Evolutionary conservation across 2,113 vertebrate species (phyloP), one percentile per base, ranked within the genome.

Genomic region (Cheilinus undulatus): DNA sequence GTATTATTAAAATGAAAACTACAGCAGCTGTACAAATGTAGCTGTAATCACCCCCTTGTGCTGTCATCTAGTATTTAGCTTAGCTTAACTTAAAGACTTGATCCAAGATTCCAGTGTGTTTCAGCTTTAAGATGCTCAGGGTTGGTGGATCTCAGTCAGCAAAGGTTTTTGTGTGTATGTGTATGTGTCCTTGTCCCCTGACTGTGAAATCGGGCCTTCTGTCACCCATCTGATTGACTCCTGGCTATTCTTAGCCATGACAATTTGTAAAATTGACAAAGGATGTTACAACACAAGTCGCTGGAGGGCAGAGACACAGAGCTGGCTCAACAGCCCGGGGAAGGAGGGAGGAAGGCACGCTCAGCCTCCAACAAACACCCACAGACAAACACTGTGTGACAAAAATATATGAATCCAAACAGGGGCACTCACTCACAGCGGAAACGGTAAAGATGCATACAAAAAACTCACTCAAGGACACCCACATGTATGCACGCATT

Each of bases 241-340:
- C 28, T 22, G 12, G 62, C 78, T 89, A 89, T 88, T 86, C 71
- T 88, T 84, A 86, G 74, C 74, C 9, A 19, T 66, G 38, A 67
- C 80, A 72, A 83, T 86, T 89, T 88, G 69, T 88, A 78, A 82
- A 79, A 85, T 84, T 83, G 80, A 85, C 70, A 77, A 76, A 40
- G 66, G 67, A 78, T 71, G 76, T 80, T 77, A 78, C 70, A 68
- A 73, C 68, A 67, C 46, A 71, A 85, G 81, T 67, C n/a, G 57
- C 78, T 78, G 59, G 53, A 85, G 76, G 78, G 83, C 80, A 77
- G 12, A 53, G 50, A 49, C 24, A 20, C 23, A 64, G 43, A 54
- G 53, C n/a, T 36, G 54, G 67, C 54, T 65, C 34, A 52, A 67
- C 60, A 60, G 42, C 59, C 67, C 30, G 1, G 45, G n/a, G n/a